Percentiles rank a stretch among this genome's conserved stretches.
Conservation (phyloP, 2,113 vertebrate genomes). For the Cisticola juncidis region DNA sequence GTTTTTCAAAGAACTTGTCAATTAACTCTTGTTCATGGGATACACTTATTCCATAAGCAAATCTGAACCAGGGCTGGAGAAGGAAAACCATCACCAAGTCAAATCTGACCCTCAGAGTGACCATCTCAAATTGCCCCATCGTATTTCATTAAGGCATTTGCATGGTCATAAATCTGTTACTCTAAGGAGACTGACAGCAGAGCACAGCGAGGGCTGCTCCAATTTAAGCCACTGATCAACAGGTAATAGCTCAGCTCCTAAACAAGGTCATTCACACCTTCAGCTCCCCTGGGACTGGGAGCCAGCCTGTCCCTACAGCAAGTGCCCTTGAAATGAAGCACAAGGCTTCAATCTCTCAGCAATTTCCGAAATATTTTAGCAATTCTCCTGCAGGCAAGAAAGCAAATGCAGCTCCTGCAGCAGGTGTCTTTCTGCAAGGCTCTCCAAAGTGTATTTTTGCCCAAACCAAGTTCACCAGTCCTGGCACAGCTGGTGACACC, state of each 20-base stretch:
- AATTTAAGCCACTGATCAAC: not conserved
- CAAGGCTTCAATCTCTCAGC: not conserved
- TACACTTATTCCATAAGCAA: not conserved
- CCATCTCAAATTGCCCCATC: not conserved
- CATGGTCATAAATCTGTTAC: not conserved
- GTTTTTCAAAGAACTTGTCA: not conserved
- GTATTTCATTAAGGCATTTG: not conserved
- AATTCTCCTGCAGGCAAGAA: not conserved
- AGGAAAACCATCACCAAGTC: not conserved
- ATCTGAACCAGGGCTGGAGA: not conserved
- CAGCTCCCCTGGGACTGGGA: fast-evolving
- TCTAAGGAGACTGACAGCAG: not conserved
- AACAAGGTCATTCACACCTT: not conserved
- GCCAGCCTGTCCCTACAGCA: not conserved
- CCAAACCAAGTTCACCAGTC: not conserved
- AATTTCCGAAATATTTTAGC: fast-evolving
- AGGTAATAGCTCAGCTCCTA: not conserved
- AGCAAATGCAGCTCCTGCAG: not conserved
- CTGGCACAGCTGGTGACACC: fast-evolving
- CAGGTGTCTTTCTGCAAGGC: not conserved
- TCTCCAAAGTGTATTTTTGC: not conserved
- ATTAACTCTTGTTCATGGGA: not conserved
- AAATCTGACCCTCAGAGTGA: not conserved
- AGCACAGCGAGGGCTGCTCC: not conserved
- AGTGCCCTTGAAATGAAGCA: not conserved